Percentiles rank a stretch among this genome's conserved stretches.
phyloP scores from a whole-genome alignment of 2,113 vertebrate species.

The Oceanodroma tethys region DNA sequence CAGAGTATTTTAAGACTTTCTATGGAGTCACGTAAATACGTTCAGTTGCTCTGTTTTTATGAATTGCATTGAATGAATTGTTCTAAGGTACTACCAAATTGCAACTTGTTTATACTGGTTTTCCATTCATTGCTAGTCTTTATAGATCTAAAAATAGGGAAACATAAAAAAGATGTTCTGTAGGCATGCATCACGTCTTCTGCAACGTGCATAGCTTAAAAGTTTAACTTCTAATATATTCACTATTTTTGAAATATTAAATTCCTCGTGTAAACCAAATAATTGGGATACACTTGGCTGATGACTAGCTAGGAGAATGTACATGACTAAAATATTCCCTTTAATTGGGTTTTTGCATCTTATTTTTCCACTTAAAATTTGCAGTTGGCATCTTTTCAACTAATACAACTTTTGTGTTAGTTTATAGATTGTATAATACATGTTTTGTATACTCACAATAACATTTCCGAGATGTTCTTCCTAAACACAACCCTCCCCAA shows the following conservation, averaged over 20 bases:
- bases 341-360: background rate
- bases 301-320: background rate
- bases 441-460: background rate
- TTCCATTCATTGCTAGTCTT: background rate
- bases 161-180: background rate
- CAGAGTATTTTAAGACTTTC: background rate
- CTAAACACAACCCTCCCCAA: background rate
- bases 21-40: background rate
- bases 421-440: background rate
- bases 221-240: background rate
- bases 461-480: background rate
- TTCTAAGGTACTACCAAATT: background rate
- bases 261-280: background rate
- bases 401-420: background rate
- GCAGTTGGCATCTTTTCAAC: background rate
- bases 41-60: background rate
- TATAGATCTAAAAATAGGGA: background rate
- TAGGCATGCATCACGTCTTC: background rate
- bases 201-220: background rate
- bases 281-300: background rate
- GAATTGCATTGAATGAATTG: background rate
- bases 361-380: background rate
- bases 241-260: background rate
- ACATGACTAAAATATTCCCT: background rate
- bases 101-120: background rate